Percentiles rank a stretch among this genome's conserved stretches.
Conservation (phyloP, 2,113 vertebrate species). For the Saccopteryx bilineata region DNA sequence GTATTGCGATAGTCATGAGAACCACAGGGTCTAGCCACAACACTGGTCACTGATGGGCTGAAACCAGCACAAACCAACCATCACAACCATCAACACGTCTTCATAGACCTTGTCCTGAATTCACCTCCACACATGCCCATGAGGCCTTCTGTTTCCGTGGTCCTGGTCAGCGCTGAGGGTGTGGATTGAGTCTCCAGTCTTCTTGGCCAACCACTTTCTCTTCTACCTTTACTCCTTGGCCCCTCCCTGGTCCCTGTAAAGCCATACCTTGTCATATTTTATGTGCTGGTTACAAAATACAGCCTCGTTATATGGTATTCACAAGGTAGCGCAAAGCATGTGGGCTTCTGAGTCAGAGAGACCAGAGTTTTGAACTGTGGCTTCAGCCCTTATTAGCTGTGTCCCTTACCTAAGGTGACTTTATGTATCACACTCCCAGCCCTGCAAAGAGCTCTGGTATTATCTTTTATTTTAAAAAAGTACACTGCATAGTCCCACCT, state of each 20-base stretch:
- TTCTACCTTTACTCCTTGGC: not conserved
- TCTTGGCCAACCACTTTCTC: not conserved
- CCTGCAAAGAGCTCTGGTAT: not conserved
- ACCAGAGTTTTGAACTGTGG: not conserved
- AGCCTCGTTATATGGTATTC: not conserved
- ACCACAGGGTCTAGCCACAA: not conserved
- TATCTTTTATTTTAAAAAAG: not conserved
- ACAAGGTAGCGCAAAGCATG: not conserved
- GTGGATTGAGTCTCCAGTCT: not conserved
- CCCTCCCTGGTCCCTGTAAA: not conserved
- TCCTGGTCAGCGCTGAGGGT: not conserved
- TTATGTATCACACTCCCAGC: not conserved
- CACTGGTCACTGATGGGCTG: not conserved
- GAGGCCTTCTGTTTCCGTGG: not conserved
- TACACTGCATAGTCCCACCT: not conserved
- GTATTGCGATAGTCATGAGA: not conserved
- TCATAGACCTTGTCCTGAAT: not conserved
- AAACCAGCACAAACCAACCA: not conserved
- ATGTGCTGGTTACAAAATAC: not conserved
- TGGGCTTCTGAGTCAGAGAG: not conserved
- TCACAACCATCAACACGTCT: not conserved
- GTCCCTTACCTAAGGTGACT: not conserved
- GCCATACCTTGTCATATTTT: slow-evolving; percentile 11
- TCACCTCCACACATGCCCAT: fast-evolving
- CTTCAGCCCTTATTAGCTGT: not conserved